Evolutionary conservation across 2,888 invertebrate species (phyloP).

Genomic region (Smittia aterrima): DNA sequence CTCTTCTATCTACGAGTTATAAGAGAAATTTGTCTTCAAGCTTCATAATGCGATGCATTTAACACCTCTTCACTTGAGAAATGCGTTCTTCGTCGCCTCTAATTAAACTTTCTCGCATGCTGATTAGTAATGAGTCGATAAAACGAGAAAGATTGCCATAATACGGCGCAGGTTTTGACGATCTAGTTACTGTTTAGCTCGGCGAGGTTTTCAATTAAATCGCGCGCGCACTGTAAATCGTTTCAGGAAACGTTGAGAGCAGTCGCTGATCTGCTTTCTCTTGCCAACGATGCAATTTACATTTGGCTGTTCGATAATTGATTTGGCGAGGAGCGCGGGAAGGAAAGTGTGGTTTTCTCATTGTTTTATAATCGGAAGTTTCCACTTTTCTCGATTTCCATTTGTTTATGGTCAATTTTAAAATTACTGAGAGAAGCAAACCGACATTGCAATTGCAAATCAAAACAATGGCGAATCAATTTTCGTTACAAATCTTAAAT

Average conservation of each 20-base stretch:
- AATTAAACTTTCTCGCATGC: conserved; percentile 11
- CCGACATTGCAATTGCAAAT: conserved; percentile 6
- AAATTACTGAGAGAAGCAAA: background rate
- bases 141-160: background rate
- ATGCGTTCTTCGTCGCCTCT: background rate
- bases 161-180: background rate
- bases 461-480: background rate
- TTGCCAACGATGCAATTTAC: conserved; percentile 3
- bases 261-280: conserved; percentile 7
- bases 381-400: background rate
- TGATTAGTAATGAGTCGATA: background rate
- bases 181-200: background rate
- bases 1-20: background rate
- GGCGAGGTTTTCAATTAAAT: background rate
- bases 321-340: background rate
- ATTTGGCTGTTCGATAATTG: conserved; percentile 4
- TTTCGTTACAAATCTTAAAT: background rate
- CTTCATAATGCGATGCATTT: background rate
- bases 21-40: background rate
- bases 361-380: conserved; percentile 9
- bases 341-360: conserved; percentile 9
- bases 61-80: background rate
- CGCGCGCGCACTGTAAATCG: background rate
- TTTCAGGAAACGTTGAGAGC: background rate
- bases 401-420: background rate